Evolutionary conservation across 35 echinoderm and acorn worm genomes (phyloP).

Genomic region (Amphiura filiformis): DNA sequence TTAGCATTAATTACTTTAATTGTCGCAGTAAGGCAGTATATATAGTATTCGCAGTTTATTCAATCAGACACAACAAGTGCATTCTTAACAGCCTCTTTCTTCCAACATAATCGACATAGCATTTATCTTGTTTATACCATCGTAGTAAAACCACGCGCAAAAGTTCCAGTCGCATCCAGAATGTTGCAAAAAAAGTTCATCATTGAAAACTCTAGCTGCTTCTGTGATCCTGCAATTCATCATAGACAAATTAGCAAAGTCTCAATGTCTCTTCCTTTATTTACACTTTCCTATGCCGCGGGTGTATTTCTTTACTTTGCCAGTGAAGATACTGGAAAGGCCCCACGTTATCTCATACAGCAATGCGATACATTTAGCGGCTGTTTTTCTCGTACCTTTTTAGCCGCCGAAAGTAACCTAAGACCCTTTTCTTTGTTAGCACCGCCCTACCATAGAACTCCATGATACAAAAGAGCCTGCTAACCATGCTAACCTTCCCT

Average conservation of each 20-base stretch:
- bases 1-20: no score
- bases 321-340: not conserved
- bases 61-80: no score
- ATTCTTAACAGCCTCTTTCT: no score
- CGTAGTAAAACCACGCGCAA: no score
- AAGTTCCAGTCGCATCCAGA: no score
- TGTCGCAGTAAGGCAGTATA: no score
- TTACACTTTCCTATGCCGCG: not conserved
- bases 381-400: not conserved
- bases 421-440: not conserved
- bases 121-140: no score
- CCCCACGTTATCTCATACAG: not conserved
- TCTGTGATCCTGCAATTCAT: not conserved
- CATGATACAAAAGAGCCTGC: not conserved
- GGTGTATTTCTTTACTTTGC: not conserved
- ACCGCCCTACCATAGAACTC: not conserved
- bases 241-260: not conserved
- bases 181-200: not conserved
- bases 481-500: not conserved
- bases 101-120: no score
- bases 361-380: constrained; percentile 11
- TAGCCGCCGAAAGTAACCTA: not conserved
- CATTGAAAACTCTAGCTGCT: not conserved
- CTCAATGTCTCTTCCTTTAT: not conserved
- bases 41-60: no score